Base-by-base conservation (phyloP, 2,797 vertebrate genomes). In the Poecile montanus region DNA sequence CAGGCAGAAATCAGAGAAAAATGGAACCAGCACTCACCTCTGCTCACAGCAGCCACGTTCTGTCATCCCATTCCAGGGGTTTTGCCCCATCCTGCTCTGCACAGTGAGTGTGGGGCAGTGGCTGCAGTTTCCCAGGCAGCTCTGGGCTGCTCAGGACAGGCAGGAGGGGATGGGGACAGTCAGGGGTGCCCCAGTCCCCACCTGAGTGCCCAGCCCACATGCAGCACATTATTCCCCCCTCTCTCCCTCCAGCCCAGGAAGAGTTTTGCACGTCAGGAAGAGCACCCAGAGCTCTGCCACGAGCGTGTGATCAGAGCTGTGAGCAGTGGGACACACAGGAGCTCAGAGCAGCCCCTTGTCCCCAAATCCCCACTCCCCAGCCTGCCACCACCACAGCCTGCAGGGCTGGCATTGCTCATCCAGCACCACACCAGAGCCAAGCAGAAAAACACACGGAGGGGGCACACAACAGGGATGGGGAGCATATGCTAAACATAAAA, bases 401-500 rank as follows among this genome's bases (percentile, higher is more conserved):
- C 72, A 45, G 2, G 7, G 53, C 20, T n/a, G 58, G 21, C 71
- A 34, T 5, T n/a, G 11, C 38, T 62, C 51, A 9, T 10, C 50
- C 44, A 5, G 63, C 50, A 38, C 54, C 30, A 7, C 48, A 0
- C 26, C 9, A 62, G 71, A 61, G 81, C 78, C 38, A 2, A 48
- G 74, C 0, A 5, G 66, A 40, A 63, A 58, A 51, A 40, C 4
- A 8, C 21, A 2, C 1, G 0, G 51, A 80, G 34, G 15, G 83
- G 60, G 53, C 81, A 62, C 16, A 0, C 65, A 88, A 93, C 57
- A n/a, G 57, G 71, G 91, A 85, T 26, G 65, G 72, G 62, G 76
- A 96, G 65, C 94, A 91, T 96, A 95, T 96, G 97, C 93, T 96
- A 81, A 94, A 95, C 87, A 85, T 70, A 56, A 91, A 89, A 77